These are phyloP conservation scores for Poliocrania exsul DNA, from an alignment of 2,797 vertebrate species.

Conservation along the genomic window DNA sequence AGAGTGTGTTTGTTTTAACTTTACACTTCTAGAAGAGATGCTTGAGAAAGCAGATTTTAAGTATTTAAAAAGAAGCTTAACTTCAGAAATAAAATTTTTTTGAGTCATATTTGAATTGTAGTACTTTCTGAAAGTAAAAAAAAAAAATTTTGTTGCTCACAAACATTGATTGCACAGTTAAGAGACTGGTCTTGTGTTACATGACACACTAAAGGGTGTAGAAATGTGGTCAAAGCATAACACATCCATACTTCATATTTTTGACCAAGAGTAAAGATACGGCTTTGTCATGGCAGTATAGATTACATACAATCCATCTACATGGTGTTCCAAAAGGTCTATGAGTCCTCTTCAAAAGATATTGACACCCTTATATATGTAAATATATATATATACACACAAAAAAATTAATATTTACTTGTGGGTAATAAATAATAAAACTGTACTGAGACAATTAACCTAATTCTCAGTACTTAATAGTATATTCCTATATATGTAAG, in stretches of 20 bases:
- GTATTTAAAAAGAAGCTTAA: not conserved
- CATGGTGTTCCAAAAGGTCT: not conserved
- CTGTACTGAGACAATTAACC: not conserved
- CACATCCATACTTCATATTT: not conserved
- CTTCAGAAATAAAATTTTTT: not conserved
- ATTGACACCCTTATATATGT: not conserved
- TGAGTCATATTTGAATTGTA: not conserved
- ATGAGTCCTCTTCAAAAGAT: not conserved
- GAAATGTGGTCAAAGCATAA: not conserved
- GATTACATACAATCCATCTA: not conserved
- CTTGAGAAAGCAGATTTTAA: not conserved
- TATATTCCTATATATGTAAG: not conserved
- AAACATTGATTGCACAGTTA: not conserved
- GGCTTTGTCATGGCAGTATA: not conserved
- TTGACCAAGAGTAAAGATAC: not conserved
- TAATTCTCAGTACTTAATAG: not conserved
- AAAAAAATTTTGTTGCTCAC: not conserved
- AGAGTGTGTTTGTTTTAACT: not conserved
- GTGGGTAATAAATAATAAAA: not conserved
- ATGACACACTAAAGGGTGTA: not conserved
- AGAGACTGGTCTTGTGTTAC: not conserved
- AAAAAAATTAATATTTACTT: not conserved
- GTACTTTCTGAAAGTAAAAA: not conserved
- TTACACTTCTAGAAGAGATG: not conserved
- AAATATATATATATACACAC: not conserved